A percentile compares a stretch with the other conserved stretches of the same genome.
Conservation (phyloP, 2,113 vertebrate species). For the Chauna torquata region DNA sequence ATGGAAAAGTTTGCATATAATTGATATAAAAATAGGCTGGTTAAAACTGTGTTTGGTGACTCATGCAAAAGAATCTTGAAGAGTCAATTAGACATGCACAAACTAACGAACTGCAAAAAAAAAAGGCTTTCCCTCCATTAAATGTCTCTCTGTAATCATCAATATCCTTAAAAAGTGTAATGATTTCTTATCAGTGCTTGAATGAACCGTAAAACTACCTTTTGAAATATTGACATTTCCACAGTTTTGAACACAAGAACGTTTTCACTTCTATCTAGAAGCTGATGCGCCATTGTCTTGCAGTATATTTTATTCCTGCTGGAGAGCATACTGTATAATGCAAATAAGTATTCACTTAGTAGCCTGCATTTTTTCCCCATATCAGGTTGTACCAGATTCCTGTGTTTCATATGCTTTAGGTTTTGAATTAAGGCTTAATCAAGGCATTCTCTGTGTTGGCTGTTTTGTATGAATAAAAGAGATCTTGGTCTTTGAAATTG, state of each 20-base stretch:
- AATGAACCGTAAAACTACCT: constrained; percentile 82
- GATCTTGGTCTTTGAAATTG: not conserved
- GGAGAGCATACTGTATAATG: not conserved
- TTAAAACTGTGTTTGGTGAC: constrained; percentile 70
- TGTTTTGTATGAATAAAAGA: not conserved
- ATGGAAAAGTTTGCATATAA: not conserved
- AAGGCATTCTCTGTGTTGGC: not conserved
- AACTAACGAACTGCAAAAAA: constrained; percentile 78
- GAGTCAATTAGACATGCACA: constrained; percentile 79
- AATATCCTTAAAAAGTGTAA: constrained; percentile 80
- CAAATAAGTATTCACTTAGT: not conserved
- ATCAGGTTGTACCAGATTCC: not conserved
- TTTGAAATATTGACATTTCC: constrained; percentile 85
- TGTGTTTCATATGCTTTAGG: not conserved
- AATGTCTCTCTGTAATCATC: constrained; percentile 73
- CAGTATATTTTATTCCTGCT: constrained; percentile 22
- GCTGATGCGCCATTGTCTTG: constrained; percentile 58
- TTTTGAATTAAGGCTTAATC: constrained; percentile 30
- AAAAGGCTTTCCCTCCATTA: constrained; percentile 77
- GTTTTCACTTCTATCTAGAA: constrained; percentile 67
- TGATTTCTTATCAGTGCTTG: constrained; percentile 81
- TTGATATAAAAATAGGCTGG: constrained; percentile 12
- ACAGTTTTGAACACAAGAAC: constrained; percentile 74
- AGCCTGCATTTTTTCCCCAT: not conserved
- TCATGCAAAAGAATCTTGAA: constrained; percentile 74